Conservation (phyloP, 1,140 invertebrate genomes). For the Rhyzopertha dominica region DNA sequence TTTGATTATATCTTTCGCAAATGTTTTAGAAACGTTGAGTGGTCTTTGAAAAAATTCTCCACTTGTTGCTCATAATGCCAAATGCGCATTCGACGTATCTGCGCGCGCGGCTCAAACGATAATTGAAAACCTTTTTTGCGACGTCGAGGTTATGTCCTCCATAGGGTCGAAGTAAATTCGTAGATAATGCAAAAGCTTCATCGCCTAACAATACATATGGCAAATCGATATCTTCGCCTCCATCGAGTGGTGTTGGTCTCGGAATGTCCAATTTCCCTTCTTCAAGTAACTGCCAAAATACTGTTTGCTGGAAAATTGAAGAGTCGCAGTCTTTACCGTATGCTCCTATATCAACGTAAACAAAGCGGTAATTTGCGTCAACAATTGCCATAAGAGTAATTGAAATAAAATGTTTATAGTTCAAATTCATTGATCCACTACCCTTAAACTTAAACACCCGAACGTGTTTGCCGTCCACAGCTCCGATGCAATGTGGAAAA, state of each 20-base stretch:
- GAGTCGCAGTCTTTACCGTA: slow-evolving; percentile 44
- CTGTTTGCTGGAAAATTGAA: slow-evolving; percentile 34
- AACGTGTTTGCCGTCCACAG: background rate
- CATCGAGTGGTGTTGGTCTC: slow-evolving; percentile 18
- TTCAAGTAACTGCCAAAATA: slow-evolving; percentile 24
- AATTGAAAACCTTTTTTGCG: slow-evolving; percentile 46
- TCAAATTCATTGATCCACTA: slow-evolving; percentile 37
- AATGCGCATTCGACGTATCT: slow-evolving; percentile 45
- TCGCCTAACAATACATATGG: slow-evolving; percentile 34
- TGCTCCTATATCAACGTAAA: slow-evolving; percentile 41
- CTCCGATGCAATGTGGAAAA: slow-evolving; percentile 6
- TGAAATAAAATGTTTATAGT: slow-evolving; percentile 33
- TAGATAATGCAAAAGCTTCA: slow-evolving; percentile 39
- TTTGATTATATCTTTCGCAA: slow-evolving; percentile 14
- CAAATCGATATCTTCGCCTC: slow-evolving; percentile 11
- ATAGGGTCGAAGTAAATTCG: slow-evolving; percentile 43
- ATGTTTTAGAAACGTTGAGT: slow-evolving; percentile 11
- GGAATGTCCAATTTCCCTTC: slow-evolving; percentile 24
- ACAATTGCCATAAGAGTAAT: slow-evolving; percentile 43
- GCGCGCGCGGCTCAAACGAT: slow-evolving; percentile 40
- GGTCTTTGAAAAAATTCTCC: slow-evolving; percentile 25
- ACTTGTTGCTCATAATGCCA: slow-evolving; percentile 38
- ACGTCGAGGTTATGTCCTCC: slow-evolving; percentile 33
- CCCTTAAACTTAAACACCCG: background rate
- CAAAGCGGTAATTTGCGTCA: slow-evolving; percentile 41